Conservation (phyloP, 2,797 vertebrate genomes). For the Argentina silus region DNA sequence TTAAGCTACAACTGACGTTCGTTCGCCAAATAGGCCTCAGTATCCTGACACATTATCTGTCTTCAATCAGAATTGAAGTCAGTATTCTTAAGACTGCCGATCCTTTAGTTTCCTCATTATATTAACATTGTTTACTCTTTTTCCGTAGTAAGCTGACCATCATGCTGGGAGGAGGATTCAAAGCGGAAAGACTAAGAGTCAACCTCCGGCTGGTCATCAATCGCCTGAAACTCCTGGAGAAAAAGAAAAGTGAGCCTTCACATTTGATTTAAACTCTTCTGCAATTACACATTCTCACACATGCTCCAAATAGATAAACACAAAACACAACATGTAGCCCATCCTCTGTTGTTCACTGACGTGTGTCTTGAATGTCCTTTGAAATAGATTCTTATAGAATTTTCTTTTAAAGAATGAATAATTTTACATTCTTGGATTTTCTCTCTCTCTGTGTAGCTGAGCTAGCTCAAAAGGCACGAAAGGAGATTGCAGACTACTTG, state of each 20-base stretch:
- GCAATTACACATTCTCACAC: not conserved
- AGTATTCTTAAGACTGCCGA: too few relatives aligned
- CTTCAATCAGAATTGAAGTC: too few relatives aligned
- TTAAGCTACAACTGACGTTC: too few relatives aligned
- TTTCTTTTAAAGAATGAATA: not conserved
- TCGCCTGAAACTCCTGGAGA: constrained; percentile 95
- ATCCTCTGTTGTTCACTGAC: not conserved
- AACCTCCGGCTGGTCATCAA: constrained; percentile 97
- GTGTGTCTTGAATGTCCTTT: not conserved
- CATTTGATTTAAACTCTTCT: not conserved
- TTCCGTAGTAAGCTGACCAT: constrained; percentile 45
- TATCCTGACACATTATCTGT: too few relatives aligned
- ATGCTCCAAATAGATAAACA: not conserved
- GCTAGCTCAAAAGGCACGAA: constrained; percentile 94
- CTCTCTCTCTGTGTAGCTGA: constrained; percentile 81
- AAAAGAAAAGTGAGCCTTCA: constrained; percentile 94
- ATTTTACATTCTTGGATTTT: constrained; percentile 11
- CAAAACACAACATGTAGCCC: not conserved
- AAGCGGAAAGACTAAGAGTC: constrained; percentile 92
- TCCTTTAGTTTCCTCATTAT: not conserved
- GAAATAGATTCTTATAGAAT: not conserved
- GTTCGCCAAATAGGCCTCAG: too few relatives aligned
- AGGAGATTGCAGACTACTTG: constrained; percentile 98
- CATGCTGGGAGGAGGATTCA: constrained; percentile 94
- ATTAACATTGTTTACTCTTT: constrained; percentile 4